Evolutionary conservation across 2,888 invertebrate genomes (phyloP), one percentile per base, ranked within the genome.

Genomic region (Rotaria sp.): DNA sequence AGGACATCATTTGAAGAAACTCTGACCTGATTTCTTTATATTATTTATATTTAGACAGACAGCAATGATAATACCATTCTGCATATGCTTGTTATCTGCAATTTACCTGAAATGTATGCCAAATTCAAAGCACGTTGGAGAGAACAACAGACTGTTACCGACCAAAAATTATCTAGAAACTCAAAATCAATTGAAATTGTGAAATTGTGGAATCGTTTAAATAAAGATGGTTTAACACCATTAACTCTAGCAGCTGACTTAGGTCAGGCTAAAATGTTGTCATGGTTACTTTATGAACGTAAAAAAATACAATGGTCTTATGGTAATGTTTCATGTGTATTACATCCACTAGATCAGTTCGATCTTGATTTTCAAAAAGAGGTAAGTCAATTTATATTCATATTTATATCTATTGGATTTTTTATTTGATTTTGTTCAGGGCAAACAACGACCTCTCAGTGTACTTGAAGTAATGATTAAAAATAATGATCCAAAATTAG

Each of bases 281-380:
- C 96, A 90, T 97, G 97, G 90, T 96, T 99, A 88, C 92, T 98
- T 89, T 96, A 96, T 91, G 94, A 97, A 87, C 96, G 97, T 90
- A 92, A 97, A 50, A 96, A 97, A 92, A 96, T 96, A 88, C 96
- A 96, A 90, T 98, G 98, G 98, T 96, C 96, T 91, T 95, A 96
- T 88, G 96, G 96, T 90, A 92, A 91, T 95, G 96, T 97, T 10
- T 96, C 96, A 0, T 98, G 97, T 91, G 97, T 97, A 0, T 97
- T 97, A 0, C 98, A 98, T 92, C 97, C 98, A 0, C 92, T 98
- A 84, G 94, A 95, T 0, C 95, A 96, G 91, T 95, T 97, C 59
- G 98, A 15, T 85, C 2, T 45, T 21, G 80, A 15, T 45, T 80
- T 80, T 45, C 8, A 8, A 8, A 10, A n/a, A 26, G n/a, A 80